Evolutionary conservation across 2,113 vertebrate species (phyloP).

Genomic region (Aptenodytes forsteri): DNA sequence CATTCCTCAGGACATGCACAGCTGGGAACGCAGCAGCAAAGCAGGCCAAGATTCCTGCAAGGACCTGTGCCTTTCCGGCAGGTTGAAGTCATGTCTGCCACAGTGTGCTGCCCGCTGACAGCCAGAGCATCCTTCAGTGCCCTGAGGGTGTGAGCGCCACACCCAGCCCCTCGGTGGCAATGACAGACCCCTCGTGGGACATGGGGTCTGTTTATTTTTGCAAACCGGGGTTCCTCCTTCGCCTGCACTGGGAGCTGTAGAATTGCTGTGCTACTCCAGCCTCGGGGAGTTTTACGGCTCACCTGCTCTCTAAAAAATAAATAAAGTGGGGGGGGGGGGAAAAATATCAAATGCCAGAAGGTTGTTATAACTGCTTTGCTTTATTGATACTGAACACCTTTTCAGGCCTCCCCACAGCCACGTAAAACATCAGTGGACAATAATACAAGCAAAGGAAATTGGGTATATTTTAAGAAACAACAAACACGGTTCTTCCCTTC

Average conservation of each 20-base stretch:
- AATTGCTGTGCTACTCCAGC: neutral
- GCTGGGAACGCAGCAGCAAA: neutral
- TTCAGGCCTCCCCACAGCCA: too few species aligned
- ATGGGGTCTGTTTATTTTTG: neutral
- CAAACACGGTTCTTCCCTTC: too few species aligned
- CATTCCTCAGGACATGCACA: neutral
- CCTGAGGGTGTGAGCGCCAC: neutral
- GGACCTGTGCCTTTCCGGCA: neutral
- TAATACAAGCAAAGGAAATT: too few species aligned
- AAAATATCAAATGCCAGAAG: neutral
- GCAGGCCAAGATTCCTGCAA: neutral
- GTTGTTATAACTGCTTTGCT: constrained; percentile 12
- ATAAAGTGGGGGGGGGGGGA: too few species aligned
- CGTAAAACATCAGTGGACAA: too few species aligned
- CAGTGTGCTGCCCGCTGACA: neutral
- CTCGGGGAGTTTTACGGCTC: neutral
- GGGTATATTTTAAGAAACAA: too few species aligned
- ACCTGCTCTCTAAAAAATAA: neutral
- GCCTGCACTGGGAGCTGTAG: neutral
- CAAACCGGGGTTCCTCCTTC: neutral
- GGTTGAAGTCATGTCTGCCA: neutral
- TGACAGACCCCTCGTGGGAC: neutral
- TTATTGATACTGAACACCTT: constrained; percentile 41
- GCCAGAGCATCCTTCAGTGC: neutral
- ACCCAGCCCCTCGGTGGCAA: neutral